These are phyloP conservation scores for Ypsolopha scabrella DNA, from an alignment of 2,888 invertebrate genomes.

Conservation along the genomic window DNA sequence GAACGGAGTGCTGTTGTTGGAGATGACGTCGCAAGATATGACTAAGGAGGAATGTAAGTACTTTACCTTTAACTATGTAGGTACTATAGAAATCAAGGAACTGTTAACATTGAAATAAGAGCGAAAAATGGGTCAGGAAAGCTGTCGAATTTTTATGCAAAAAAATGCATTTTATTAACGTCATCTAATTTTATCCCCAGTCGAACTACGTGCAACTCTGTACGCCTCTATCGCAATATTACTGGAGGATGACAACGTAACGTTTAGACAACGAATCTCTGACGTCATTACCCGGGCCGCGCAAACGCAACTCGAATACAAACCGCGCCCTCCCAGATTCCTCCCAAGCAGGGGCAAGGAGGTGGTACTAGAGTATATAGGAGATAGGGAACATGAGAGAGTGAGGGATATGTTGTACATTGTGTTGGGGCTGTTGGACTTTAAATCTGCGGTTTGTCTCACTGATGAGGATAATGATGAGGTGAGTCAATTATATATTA, in stretches of 20 bases:
- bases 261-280: conserved; percentile 35
- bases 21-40: conserved; percentile 13
- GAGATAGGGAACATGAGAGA: conserved; percentile 7
- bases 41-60: conserved; percentile 33
- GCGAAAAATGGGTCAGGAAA: neutral
- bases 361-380: conserved; percentile 7
- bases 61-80: neutral
- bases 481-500: conserved; percentile 18
- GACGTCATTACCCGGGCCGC: conserved; percentile 8
- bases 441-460: conserved; percentile 32
- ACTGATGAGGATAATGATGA: conserved; percentile 37
- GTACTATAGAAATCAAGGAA: neutral
- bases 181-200: conserved; percentile 17
- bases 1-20: conserved; percentile 19
- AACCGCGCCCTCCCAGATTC: conserved; percentile 1
- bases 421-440: conserved; percentile 39
- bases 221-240: conserved; percentile 50
- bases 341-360: conserved; percentile 14
- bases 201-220: conserved; percentile 32
- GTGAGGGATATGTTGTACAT: conserved; percentile 16
- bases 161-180: too few relatives aligned
- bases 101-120: neutral
- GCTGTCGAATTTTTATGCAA: too few relatives aligned
- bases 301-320: neutral
- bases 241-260: conserved; percentile 64